Percentiles rank a stretch among this genome's conserved stretches.
Conservation (phyloP, 2,888 invertebrate genomes). For the Drosophila meridionalis region DNA sequence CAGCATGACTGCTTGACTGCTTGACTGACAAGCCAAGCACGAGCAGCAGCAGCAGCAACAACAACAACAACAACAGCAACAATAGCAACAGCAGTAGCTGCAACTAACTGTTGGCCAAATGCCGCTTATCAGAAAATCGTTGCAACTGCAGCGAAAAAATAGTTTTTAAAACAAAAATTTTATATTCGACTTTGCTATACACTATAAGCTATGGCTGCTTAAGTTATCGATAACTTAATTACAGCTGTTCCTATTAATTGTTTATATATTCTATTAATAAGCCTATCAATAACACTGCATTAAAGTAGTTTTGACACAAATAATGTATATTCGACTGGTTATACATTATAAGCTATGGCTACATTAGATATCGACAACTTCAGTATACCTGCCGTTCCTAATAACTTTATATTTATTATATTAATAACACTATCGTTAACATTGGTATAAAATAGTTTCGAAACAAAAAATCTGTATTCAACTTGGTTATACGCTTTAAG, state of each 20-base stretch:
- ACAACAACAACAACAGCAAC: constrained; percentile 20
- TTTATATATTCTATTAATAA: too few species aligned
- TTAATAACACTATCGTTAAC: too few species aligned
- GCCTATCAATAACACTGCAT: background rate
- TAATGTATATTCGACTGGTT: too few species aligned
- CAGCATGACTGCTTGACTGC: constrained; percentile 41
- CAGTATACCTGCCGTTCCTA: too few species aligned
- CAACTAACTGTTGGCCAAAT: constrained; percentile 23
- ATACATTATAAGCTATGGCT: too few species aligned
- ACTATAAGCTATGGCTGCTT: background rate
- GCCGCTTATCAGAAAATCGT: constrained; percentile 56
- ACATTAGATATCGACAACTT: too few species aligned
- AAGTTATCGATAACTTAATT: background rate
- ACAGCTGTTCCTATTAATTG: background rate
- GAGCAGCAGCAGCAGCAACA: constrained; percentile 23
- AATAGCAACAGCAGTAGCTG: background rate
- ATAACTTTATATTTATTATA: too few species aligned
- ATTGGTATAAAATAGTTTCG: too few species aligned
- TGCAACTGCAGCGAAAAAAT: constrained; percentile 28
- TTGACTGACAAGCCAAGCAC: constrained; percentile 52
- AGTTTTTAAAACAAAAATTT: background rate
- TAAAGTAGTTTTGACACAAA: too few species aligned
- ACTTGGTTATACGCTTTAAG: too few species aligned
- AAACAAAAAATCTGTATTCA: too few species aligned
- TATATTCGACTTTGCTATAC: constrained; percentile 15